A percentile compares a stretch with the other conserved stretches of the same genome.
Evolutionary conservation across 2,113 vertebrate genomes (phyloP).

Genomic region (Eulemur rufifrons): DNA sequence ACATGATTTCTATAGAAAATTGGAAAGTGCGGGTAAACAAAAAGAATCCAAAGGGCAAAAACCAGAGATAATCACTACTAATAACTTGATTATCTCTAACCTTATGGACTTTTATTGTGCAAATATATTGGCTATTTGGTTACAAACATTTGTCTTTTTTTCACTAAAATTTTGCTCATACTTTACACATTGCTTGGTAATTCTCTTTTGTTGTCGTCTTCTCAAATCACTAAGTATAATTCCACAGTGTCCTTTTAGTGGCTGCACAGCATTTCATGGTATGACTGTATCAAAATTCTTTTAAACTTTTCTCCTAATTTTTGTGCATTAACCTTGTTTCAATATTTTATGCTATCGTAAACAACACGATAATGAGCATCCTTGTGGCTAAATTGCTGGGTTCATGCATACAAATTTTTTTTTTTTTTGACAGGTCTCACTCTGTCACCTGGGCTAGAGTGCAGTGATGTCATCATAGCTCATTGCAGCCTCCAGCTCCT

Average conservation of each 20-base stretch:
- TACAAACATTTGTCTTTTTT: background rate
- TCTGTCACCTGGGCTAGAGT: no score
- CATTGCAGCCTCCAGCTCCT: no score
- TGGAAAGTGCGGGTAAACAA: background rate
- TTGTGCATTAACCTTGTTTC: background rate
- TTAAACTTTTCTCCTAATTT: background rate
- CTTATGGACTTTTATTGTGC: background rate
- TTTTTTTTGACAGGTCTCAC: no score
- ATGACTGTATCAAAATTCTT: background rate
- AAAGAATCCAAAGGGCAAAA: constrained; percentile 31
- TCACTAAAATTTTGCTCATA: background rate
- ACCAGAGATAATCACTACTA: background rate
- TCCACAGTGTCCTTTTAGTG: background rate
- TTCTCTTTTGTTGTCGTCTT: background rate
- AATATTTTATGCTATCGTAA: background rate
- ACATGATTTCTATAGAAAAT: constrained; percentile 13
- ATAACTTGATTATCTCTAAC: background rate
- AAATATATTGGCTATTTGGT: background rate
- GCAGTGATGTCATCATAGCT: no score
- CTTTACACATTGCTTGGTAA: background rate
- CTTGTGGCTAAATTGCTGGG: background rate
- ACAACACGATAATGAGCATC: background rate
- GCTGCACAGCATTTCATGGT: background rate
- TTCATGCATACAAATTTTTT: background rate
- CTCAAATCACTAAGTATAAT: background rate